These are phyloP conservation scores for Eucriotettix oculatus DNA, from an alignment of 2,888 invertebrate species.

Conservation along the genomic window DNA sequence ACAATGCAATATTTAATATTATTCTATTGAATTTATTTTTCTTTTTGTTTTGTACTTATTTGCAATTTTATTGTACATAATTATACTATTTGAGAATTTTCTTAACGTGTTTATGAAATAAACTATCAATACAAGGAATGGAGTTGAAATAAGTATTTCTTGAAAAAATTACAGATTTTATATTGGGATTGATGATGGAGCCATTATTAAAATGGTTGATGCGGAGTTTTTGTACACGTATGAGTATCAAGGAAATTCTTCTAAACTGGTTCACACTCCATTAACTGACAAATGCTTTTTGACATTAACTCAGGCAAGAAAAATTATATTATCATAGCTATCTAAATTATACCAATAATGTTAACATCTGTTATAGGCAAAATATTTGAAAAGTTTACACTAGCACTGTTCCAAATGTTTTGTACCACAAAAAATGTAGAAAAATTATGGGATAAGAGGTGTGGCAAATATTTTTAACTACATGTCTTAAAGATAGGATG, in stretches of 20 bases:
- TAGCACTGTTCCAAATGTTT: not conserved
- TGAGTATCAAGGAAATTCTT: constrained; percentile 93
- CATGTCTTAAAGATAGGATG: too few relatives aligned
- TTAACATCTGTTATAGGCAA: too few relatives aligned
- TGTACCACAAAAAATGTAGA: too few relatives aligned
- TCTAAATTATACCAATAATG: too few relatives aligned
- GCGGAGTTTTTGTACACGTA: constrained; percentile 92
- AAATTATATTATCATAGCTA: not conserved
- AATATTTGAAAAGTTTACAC: not conserved
- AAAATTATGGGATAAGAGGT: too few relatives aligned
- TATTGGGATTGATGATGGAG: constrained; percentile 37
- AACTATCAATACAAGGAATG: too few relatives aligned
- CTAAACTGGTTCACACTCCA: constrained; percentile 88
- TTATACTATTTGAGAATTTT: not conserved
- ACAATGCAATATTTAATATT: too few relatives aligned
- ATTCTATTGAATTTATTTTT: too few relatives aligned
- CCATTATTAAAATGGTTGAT: constrained; percentile 75
- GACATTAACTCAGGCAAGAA: constrained; percentile 71
- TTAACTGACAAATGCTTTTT: constrained; percentile 95
- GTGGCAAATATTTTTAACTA: too few relatives aligned
- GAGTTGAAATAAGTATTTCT: not conserved
- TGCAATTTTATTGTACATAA: not conserved
- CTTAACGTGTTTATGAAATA: not conserved
- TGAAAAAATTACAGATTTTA: constrained; percentile 44
- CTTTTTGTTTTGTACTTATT: too few relatives aligned